phyloP scores from a whole-genome alignment of 2,888 invertebrate species.

The Iphiclides podalirius region DNA sequence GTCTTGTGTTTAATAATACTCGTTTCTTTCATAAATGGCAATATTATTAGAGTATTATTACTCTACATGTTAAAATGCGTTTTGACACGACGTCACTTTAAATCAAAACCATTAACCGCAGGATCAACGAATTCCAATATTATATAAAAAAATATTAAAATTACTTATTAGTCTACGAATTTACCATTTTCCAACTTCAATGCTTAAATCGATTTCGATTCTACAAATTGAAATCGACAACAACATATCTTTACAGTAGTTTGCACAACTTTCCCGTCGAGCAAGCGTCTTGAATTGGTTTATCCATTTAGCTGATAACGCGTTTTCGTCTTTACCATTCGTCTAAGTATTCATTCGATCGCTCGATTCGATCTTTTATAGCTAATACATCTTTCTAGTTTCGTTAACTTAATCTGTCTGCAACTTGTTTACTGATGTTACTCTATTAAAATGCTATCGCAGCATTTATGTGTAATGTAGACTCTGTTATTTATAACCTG shows the following conservation, averaged over 20 bases:
- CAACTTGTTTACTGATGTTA: neutral
- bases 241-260: neutral
- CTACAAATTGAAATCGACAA: too few species aligned
- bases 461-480: neutral
- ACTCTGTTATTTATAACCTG: constrained; percentile 10
- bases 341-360: neutral
- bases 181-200: neutral
- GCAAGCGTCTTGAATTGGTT: neutral
- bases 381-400: neutral
- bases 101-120: too few species aligned
- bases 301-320: constrained; percentile 1
- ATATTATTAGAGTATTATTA: too few species aligned
- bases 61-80: too few species aligned
- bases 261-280: neutral
- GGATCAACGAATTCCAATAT: too few species aligned
- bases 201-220: too few species aligned
- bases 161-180: too few species aligned
- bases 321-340: neutral
- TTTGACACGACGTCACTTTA: too few species aligned
- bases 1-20: too few species aligned
- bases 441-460: too few species aligned
- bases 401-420: neutral
- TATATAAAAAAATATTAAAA: too few species aligned
- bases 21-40: too few species aligned
- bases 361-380: constrained; percentile 5